phyloP scores from a whole-genome alignment of 2,888 invertebrate species.

The Drosophila niveifrons region DNA sequence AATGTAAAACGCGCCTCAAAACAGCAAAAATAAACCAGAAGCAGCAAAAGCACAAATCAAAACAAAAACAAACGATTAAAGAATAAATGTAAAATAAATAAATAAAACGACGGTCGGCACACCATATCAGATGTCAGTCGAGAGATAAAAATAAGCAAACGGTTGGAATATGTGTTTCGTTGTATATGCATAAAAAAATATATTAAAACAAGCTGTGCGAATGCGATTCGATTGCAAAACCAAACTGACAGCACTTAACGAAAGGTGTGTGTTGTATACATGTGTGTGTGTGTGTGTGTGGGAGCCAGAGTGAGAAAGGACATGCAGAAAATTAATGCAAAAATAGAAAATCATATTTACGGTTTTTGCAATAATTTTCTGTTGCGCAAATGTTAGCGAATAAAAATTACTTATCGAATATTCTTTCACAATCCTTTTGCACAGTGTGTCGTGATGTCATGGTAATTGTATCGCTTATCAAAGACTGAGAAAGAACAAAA shows the following conservation, averaged over 20 bases:
- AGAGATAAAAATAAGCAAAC: conserved; percentile 61
- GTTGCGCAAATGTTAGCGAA: conserved; percentile 1
- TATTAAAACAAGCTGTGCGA: conserved; percentile 46
- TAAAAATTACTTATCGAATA: conserved; percentile 11
- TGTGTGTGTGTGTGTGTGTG: conserved; percentile 15
- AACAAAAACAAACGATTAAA: conserved; percentile 41
- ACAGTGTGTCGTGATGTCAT: conserved; percentile 64
- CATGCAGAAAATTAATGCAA: conserved; percentile 45
- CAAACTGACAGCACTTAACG: conserved; percentile 51
- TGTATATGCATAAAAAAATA: conserved; percentile 54
- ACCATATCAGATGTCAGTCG: conserved; percentile 63
- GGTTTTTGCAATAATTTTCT: conserved; percentile 23
- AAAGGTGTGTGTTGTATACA: conserved; percentile 68
- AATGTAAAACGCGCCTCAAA: conserved; percentile 69
- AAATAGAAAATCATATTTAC: not conserved
- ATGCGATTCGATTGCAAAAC: conserved; percentile 38
- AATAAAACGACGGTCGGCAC: conserved; percentile 20
- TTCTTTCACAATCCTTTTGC: conserved; percentile 18
- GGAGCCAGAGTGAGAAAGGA: conserved; percentile 30
- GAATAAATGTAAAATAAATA: conserved; percentile 51
- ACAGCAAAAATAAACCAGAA: conserved; percentile 32
- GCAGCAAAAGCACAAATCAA: conserved; percentile 28
- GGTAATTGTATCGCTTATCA: conserved; percentile 59
- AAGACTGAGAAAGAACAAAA: conserved; percentile 43
- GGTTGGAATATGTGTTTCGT: conserved; percentile 49